These are phyloP conservation scores for Callyntrura sp. DNA, from an alignment of 2,888 invertebrate genomes.

Conservation along the genomic window DNA sequence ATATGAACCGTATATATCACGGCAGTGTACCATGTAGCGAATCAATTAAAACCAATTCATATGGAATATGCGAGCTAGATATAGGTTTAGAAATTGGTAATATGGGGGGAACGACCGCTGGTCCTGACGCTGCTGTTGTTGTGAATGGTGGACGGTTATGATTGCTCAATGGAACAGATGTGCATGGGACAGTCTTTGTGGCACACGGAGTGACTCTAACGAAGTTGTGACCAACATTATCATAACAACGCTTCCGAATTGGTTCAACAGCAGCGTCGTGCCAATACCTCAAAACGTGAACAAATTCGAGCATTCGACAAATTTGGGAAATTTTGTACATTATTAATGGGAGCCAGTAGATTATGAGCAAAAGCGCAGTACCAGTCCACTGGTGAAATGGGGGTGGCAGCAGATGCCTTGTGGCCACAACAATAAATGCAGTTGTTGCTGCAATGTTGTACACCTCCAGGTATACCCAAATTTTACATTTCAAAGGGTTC, in stretches of 20 bases:
- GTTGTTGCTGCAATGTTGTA: slow-evolving; percentile 72
- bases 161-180: neutral
- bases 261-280: slow-evolving; percentile 24
- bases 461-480: slow-evolving; percentile 73
- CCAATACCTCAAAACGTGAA: slow-evolving; percentile 60
- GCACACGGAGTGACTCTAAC: neutral
- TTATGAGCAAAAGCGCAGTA: slow-evolving; percentile 71
- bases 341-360: slow-evolving; percentile 79
- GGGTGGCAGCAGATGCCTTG: slow-evolving; percentile 61
- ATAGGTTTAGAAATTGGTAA: neutral
- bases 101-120: slow-evolving; percentile 34
- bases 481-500: slow-evolving; percentile 64
- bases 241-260: slow-evolving; percentile 28
- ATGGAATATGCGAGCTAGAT: slow-evolving; percentile 63
- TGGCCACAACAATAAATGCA: slow-evolving; percentile 67
- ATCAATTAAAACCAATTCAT: slow-evolving; percentile 68
- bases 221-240: neutral
- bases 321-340: slow-evolving; percentile 77
- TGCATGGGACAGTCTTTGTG: neutral
- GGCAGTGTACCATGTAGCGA: slow-evolving; percentile 59
- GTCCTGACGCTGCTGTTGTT: neutral
- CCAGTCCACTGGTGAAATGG: slow-evolving; percentile 76
- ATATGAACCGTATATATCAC: slow-evolving; percentile 3
- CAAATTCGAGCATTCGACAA: slow-evolving; percentile 66
- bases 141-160: slow-evolving; percentile 8